Percentiles rank a stretch among this genome's conserved stretches.
Conservation (phyloP, 2,113 vertebrate genomes). For the Neoarius graeffei region DNA sequence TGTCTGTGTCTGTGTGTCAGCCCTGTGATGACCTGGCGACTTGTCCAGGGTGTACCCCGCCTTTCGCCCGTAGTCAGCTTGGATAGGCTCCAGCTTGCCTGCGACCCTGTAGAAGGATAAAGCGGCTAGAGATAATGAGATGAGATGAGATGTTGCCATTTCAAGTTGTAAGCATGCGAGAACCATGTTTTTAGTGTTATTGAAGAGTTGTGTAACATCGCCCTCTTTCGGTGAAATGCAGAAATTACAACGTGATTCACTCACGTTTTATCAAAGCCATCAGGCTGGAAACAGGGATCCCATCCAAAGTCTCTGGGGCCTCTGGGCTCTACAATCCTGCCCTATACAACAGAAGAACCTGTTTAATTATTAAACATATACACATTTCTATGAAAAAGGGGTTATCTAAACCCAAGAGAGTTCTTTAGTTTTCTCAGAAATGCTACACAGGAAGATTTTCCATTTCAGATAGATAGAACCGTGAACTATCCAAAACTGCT, state of each 20-base stretch:
- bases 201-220: constrained; percentile 2
- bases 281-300: constrained; percentile 97
- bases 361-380: neutral
- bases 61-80: too few relatives aligned
- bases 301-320: constrained; percentile 95
- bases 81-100: too few relatives aligned
- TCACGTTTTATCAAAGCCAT: constrained; percentile 90
- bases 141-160: too few relatives aligned
- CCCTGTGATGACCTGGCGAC: too few relatives aligned
- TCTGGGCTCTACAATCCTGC: constrained; percentile 87
- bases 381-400: neutral
- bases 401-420: neutral
- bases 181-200: too few relatives aligned
- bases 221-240: constrained; percentile 55
- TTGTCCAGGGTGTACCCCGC: too few relatives aligned
- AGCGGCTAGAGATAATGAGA: too few relatives aligned
- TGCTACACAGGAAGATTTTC: neutral
- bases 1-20: too few relatives aligned
- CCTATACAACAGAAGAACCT: constrained; percentile 68
- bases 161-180: too few relatives aligned
- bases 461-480: neutral
- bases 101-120: too few relatives aligned
- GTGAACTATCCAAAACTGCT: neutral
- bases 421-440: neutral
- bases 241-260: constrained; percentile 50